Base-by-base conservation (phyloP, 2,888 invertebrate species). In the Harmothoe impar region DNA sequence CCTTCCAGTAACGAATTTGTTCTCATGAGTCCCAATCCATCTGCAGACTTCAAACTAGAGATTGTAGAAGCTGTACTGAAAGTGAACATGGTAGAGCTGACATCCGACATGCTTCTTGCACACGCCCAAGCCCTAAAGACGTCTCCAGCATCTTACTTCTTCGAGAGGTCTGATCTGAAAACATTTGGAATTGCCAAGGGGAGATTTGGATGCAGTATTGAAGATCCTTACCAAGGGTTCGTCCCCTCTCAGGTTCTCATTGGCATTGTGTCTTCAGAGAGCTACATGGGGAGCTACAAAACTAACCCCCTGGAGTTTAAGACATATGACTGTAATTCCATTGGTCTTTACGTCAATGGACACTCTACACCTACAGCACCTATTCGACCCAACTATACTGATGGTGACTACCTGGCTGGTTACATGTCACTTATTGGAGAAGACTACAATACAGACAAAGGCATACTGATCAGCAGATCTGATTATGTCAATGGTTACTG, bases 401-500 rank as follows among this genome's bases (percentile, higher is more conserved):
- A n/a, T n/a, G n/a, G n/a, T n/a, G n/a, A n/a, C n/a, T 84, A 84
- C 29, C 1, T 52, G 52, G 5, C 43, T 51, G 84, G 25, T 35
- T 84, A 84, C 84, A 84, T 84, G 84, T 25, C 84, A n/a, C 43
- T 84, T 7, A 31, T 84, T n/a, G 52, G 51, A 33, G 84, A 52
- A 25, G n/a, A 51, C n/a, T 84, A 84, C 52, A n/a, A 35, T 23
- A 3, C 1, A n/a, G 52, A 52, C n/a, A 84, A 20, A 23, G 29
- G 52, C 23, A 84, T 23, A 1, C 23, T 25, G 35, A 84, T 84
- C n/a, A 84, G 10, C 29, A 84, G 84, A 52, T 10, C 0, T 20
- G 84, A 84, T 12, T 84, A 51, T 35, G 35, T 35, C 43, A 84
- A 84, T 1, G 84, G 84, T 23, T 84, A 84, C 52, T 84, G 84